phyloP scores from a whole-genome alignment of 1,140 invertebrate species.

The Luehdorfia chinensis region DNA sequence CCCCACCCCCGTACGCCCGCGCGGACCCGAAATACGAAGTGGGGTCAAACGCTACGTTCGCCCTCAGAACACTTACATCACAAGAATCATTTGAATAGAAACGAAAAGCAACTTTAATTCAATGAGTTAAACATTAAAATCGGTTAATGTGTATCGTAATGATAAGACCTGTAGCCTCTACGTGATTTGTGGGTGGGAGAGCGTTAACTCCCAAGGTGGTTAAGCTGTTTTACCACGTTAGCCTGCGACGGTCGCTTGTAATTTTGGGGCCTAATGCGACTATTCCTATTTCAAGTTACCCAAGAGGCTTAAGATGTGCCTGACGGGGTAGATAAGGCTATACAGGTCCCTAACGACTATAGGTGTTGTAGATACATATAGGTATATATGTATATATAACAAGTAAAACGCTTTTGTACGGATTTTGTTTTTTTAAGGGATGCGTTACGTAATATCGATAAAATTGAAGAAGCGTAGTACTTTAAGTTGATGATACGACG shows the following conservation, averaged over 20 bases:
- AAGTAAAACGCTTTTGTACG: too few species aligned
- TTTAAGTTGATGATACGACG: too few species aligned
- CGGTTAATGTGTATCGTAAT: too few species aligned
- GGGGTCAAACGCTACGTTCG: conserved; percentile 67
- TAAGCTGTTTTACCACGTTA: conserved; percentile 71
- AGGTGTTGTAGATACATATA: neutral
- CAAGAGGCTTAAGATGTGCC: conserved; percentile 58
- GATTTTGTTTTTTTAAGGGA: too few species aligned
- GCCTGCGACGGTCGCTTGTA: conserved; percentile 72
- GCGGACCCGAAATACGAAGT: conserved; percentile 63
- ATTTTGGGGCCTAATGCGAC: conserved; percentile 73
- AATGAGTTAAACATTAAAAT: too few species aligned
- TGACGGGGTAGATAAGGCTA: conserved; percentile 61
- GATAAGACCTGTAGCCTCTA: neutral
- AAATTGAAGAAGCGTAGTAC: too few species aligned
- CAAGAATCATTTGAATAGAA: too few species aligned
- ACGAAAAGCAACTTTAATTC: too few species aligned
- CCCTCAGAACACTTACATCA: neutral
- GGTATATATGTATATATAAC: neutral
- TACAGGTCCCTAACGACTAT: conserved; percentile 22
- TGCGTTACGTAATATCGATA: too few species aligned
- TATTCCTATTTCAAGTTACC: conserved; percentile 72
- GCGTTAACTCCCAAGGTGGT: conserved; percentile 62
- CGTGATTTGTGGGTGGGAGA: conserved; percentile 37
- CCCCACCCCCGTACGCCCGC: conserved; percentile 29